Conservation (phyloP, 1,140 invertebrate genomes). For the Eufriesea mexicana region DNA sequence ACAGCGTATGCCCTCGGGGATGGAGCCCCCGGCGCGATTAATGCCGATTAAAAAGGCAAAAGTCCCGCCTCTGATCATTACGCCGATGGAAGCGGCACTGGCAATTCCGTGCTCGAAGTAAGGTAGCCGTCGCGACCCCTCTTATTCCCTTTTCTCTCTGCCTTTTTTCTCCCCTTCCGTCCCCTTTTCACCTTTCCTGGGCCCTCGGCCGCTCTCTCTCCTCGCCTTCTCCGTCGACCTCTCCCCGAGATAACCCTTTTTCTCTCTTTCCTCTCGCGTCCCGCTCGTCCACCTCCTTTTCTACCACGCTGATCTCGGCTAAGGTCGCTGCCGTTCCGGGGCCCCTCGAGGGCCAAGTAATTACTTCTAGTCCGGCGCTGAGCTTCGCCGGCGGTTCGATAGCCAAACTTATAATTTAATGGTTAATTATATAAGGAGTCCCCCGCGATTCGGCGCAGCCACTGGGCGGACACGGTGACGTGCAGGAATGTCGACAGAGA, state of each 20-base stretch:
- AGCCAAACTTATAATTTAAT: conserved; percentile 83
- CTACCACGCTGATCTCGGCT: conserved; percentile 35
- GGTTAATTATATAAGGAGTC: conserved; percentile 82
- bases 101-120: conserved; percentile 74
- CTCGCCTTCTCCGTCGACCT: conserved; percentile 32
- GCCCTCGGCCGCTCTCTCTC: conserved; percentile 44
- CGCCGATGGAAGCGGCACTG: conserved; percentile 54
- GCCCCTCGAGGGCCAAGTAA: conserved; percentile 72
- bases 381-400: conserved; percentile 77
- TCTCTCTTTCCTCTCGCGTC: conserved; percentile 49
- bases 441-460: conserved; percentile 79
- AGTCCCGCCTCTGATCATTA: conserved; percentile 73
- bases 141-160: conserved; percentile 57
- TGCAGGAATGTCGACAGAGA: conserved; percentile 76
- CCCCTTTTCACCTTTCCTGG: conserved; percentile 37
- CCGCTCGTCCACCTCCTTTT: conserved; percentile 11
- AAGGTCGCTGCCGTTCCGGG: conserved; percentile 50
- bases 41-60: conserved; percentile 78
- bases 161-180: conserved; percentile 54
- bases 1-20: conserved; percentile 32
- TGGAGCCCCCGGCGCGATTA: conserved; percentile 73
- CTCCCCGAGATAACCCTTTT: conserved; percentile 39
- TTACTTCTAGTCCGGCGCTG: conserved; percentile 79
- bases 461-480: conserved; percentile 82
- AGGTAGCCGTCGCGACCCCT: conserved; percentile 72